Percentiles rank a stretch among this genome's conserved stretches.
phyloP scores from a whole-genome alignment of 2,888 invertebrate genomes.

The Unio pictorum region DNA sequence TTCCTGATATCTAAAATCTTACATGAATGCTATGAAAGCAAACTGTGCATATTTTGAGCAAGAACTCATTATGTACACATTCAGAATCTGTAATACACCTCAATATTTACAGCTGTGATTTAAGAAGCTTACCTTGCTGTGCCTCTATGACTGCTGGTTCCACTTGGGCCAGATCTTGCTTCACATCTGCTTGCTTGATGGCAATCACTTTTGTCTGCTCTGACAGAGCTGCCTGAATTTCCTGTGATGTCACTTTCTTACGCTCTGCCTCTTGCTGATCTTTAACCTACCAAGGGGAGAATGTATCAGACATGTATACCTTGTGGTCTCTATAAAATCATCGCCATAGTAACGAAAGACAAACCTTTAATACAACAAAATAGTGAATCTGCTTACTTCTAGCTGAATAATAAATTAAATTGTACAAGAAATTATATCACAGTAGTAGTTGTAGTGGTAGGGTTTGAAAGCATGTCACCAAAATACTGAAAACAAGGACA shows the following conservation, averaged over 20 bases:
- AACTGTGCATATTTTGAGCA: too few relatives aligned
- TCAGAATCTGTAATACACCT: not conserved
- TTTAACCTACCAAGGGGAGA: constrained; percentile 75
- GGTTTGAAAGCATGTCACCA: too few relatives aligned
- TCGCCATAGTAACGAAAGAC: too few relatives aligned
- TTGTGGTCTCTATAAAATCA: too few relatives aligned
- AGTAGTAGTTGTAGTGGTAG: too few relatives aligned
- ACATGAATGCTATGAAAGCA: too few relatives aligned
- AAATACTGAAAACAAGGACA: too few relatives aligned
- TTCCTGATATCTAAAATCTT: too few relatives aligned
- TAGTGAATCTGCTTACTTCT: too few relatives aligned
- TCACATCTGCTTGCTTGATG: constrained; percentile 93
- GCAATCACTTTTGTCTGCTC: constrained; percentile 92
- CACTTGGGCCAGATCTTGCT: constrained; percentile 96
- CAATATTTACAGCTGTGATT: not conserved
- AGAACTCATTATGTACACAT: not conserved
- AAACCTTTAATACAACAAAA: too few relatives aligned
- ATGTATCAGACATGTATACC: not conserved
- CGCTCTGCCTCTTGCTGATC: constrained; percentile 99
- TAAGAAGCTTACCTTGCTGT: constrained; percentile 80
- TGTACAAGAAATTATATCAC: too few relatives aligned
- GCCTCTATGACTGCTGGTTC: constrained; percentile 99
- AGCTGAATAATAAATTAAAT: too few relatives aligned
- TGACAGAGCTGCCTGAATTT: constrained; percentile 88
- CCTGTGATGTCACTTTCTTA: constrained; percentile 97